Base-by-base conservation (phyloP, 2,888 invertebrate species). In the Noctua janthe region DNA sequence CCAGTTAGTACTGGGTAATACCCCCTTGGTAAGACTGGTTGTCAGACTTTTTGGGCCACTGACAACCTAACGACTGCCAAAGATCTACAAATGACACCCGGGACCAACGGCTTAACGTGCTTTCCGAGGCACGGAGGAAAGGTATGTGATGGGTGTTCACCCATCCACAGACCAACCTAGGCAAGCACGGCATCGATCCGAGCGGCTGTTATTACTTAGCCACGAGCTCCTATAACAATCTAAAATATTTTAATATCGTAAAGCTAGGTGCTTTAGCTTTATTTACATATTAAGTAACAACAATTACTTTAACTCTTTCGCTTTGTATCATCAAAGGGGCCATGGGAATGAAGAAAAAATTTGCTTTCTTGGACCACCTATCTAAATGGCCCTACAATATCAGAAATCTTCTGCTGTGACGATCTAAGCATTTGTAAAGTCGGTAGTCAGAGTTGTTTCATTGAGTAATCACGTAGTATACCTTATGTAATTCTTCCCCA, bases 401-500 rank as follows among this genome's bases (percentile, higher is more conserved):
- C 7, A 79, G 35, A 74, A 78, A 39, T 29, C 11, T 17, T 20
- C 29, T 29, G 29, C 39, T 23, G 5, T 29, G 17, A 35, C n/a
- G 17, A n/a, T 35, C 1, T 51, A 17, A 10, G 15, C 29, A 23
- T 78, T 23, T 49, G 11, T 3, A 43, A 49, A 8, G 6, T 17
- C 49, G 23, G 29, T 29, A 29, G 2, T 49, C 17, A 23, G 7
- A 64, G 20, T 54, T n/a, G 10, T 54, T 54, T 39, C 1, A 56
- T 56, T 8, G 11, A 39, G 13, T 62, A 59, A 43, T 43, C 23
- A 59, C 8, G n/a, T 59, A 39, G 39, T 17, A 39, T 92, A 98
- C 98, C 94, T 98, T 98, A 93, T 98, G 98, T 59, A 99, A 94
- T 93, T 98, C 98, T 23, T 97, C 97, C 76, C 98, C 98, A 1